Base-by-base conservation (phyloP, 53 echinoderm and acorn worm genomes). In the Echinarachnius parma region DNA sequence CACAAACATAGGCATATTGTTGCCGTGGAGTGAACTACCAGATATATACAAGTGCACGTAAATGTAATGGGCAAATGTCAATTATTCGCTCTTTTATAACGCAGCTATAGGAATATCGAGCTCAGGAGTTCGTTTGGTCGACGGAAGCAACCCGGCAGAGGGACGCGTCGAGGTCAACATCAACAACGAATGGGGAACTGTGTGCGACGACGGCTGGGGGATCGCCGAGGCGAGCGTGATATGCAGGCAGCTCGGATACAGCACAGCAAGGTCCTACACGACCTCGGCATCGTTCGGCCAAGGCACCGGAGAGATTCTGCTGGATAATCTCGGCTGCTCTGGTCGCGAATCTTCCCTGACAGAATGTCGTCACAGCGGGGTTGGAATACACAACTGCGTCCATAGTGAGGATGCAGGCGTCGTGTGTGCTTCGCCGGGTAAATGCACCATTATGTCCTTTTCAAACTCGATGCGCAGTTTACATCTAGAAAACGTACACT, bases 121-220 rank as follows among this genome's bases (percentile, higher is more conserved):
- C 3, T 13, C 39, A 39, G 24, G 25, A 54, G 46, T 84, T 19
- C 78, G 84, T 10, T 68, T 84, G 0, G 84, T 79, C 2, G 75
- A 35, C 19, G 75, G 84, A 14, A 33, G 53, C 5, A 22, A 44
- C 15, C 44, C 28, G 23, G 42, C 36, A 27, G 80, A 84, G 58
- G 84, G 84, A 24, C 39, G 85, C 7, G 85, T 85, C 3, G 85
- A 85, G 66, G 52, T 85, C 21, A 58, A 63, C 37, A 47, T 57
- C 63, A 9, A 64, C 14, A 55, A 65, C 16, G n/a, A 34, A 21
- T 85, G 85, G 85, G 85, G 85, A 3, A 85, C 85, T 9, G 85
- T 85, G 15, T 85, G 85, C 23, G 85, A 85, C 16, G 85, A 85
- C 23, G 53, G 46, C 3, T 85, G 85, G 85, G 74, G 63, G 15